These are phyloP conservation scores for Calliphora vicina DNA, from an alignment of 1,140 invertebrate genomes.

Conservation along the genomic window DNA sequence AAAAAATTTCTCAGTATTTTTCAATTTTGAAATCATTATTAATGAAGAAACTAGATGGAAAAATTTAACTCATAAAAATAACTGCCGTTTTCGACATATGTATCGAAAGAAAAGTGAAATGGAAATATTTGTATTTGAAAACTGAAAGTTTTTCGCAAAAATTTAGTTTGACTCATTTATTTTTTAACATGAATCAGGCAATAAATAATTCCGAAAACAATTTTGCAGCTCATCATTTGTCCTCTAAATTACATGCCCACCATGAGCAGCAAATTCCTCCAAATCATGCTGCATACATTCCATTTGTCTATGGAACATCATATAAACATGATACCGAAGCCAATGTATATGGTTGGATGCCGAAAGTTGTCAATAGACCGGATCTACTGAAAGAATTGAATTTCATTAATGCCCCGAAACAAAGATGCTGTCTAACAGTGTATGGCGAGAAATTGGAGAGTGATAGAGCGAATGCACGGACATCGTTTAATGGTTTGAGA, in stretches of 20 bases:
- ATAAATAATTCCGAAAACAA: not conserved
- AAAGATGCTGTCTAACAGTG: slow-evolving; percentile 53
- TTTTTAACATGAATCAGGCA: too few species aligned
- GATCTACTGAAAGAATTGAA: slow-evolving; percentile 44
- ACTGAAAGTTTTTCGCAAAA: too few species aligned
- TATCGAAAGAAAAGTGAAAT: too few species aligned
- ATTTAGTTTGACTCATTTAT: too few species aligned
- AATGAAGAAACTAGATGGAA: too few species aligned
- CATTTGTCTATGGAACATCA: not conserved
- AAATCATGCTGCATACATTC: not conserved
- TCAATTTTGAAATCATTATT: too few species aligned
- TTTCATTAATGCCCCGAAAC: slow-evolving; percentile 54
- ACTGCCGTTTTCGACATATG: too few species aligned
- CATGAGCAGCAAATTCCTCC: slow-evolving; percentile 45
- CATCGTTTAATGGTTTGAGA: slow-evolving; percentile 52
- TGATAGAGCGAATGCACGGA: slow-evolving; percentile 53
- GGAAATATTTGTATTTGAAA: too few species aligned
- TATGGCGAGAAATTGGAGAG: slow-evolving; percentile 52
- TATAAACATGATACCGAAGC: not conserved
- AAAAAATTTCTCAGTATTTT: too few species aligned
- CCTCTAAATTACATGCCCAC: slow-evolving; percentile 52
- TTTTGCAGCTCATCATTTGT: slow-evolving; percentile 49
- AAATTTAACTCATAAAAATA: too few species aligned
- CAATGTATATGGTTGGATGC: slow-evolving; percentile 53
- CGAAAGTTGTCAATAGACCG: slow-evolving; percentile 36